Conservation (phyloP, 2,113 vertebrate species). For the Heterotilapia buettikoferi region DNA sequence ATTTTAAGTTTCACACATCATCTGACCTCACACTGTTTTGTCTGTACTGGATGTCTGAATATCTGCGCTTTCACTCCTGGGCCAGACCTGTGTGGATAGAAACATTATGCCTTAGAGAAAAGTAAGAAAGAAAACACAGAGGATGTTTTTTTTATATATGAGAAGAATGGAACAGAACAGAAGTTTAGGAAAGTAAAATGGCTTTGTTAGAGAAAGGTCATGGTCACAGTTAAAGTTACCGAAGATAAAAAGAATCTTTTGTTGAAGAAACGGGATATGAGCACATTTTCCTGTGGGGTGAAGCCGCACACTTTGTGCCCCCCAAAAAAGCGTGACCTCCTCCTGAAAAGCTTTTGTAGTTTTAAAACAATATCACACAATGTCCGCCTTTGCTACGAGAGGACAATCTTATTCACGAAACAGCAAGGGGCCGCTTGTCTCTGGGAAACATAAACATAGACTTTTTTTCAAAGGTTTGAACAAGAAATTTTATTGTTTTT, state of each 20-base stretch:
- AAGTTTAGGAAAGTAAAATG: neutral
- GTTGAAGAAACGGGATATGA: neutral
- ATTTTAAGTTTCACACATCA: neutral
- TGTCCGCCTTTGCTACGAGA: neutral
- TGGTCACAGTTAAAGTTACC: neutral
- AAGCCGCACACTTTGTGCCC: neutral
- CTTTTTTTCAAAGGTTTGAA: constrained; percentile 1
- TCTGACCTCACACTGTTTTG: neutral
- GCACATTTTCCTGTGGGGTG: neutral
- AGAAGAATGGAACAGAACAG: neutral
- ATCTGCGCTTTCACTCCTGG: neutral
- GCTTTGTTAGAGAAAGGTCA: neutral
- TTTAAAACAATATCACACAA: neutral
- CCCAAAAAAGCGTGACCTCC: neutral
- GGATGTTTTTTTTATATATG: neutral
- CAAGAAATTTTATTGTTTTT: constrained; percentile 1
- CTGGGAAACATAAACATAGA: neutral
- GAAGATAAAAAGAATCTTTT: neutral
- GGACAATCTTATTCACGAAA: constrained; percentile 16
- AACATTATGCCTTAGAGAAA: neutral
- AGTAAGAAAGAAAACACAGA: neutral
- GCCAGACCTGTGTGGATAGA: neutral
- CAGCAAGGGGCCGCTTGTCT: neutral
- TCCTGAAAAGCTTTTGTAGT: neutral
- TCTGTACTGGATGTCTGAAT: neutral